Percentiles rank a stretch among this genome's conserved stretches.
Conservation (phyloP, 2,113 vertebrate genomes). For the Pagrus major region DNA sequence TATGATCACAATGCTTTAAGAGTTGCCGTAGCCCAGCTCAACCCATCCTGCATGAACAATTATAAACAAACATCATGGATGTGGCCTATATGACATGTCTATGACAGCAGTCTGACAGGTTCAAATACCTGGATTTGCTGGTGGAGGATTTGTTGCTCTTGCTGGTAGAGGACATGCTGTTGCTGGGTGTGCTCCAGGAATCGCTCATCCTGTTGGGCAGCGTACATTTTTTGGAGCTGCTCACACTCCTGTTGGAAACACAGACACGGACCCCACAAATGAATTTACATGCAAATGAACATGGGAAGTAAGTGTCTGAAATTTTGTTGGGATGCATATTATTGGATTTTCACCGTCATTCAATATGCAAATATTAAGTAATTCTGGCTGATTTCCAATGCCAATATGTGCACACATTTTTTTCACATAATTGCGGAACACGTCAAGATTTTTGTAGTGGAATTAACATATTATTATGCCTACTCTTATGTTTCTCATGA, state of each 20-base stretch:
- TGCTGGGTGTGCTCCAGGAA: conserved; percentile 97
- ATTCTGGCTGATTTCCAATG: no score
- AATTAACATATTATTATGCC: no score
- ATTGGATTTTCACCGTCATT: no score
- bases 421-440: no score
- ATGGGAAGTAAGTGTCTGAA: not conserved
- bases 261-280: not conserved
- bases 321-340: no score
- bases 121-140: conserved; percentile 92
- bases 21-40: not conserved
- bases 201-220: conserved; percentile 91
- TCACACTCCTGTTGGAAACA: conserved; percentile 91
- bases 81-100: not conserved
- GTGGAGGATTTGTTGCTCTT: conserved; percentile 96
- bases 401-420: no score
- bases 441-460: no score
- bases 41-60: not conserved
- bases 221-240: conserved; percentile 98
- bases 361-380: no score
- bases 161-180: conserved; percentile 98
- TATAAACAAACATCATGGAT: not conserved
- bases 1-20: not conserved
- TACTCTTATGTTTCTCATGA: no score
- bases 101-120: no score
- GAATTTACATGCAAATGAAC: not conserved